phyloP scores from a whole-genome alignment of 2,888 invertebrate species.

The Cheilosia soror region DNA sequence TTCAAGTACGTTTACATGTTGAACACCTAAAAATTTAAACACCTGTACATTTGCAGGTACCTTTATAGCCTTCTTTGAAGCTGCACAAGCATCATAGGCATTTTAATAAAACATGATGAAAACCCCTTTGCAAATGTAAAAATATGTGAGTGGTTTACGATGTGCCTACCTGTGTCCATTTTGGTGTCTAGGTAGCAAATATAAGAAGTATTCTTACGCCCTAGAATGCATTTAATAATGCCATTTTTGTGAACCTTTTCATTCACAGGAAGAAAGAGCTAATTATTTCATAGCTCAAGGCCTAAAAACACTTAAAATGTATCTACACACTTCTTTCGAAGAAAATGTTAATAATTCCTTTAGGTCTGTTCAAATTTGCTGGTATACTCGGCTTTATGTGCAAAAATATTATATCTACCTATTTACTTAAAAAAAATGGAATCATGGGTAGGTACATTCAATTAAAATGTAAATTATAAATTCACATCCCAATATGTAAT shows the following conservation, averaged over 20 bases:
- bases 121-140: slow-evolving; percentile 52
- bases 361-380: slow-evolving; percentile 5
- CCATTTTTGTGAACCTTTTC: slow-evolving; percentile 50
- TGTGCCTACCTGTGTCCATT: slow-evolving; percentile 21
- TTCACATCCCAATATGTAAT: too few species aligned
- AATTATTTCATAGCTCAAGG: slow-evolving; percentile 72
- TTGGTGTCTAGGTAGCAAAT: slow-evolving; percentile 68
- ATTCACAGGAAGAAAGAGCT: slow-evolving; percentile 64
- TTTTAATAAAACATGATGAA: slow-evolving; percentile 46
- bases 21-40: slow-evolving; percentile 61
- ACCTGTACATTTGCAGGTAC: slow-evolving; percentile 44
- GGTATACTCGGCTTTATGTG: not conserved
- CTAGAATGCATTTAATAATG: slow-evolving; percentile 60
- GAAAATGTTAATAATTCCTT: slow-evolving; percentile 65
- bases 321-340: slow-evolving; percentile 41
- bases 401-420: not conserved
- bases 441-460: too few species aligned
- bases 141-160: slow-evolving; percentile 23
- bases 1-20: slow-evolving; percentile 52
- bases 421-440: too few species aligned
- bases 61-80: slow-evolving; percentile 4
- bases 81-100: slow-evolving; percentile 4
- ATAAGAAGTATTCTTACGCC: slow-evolving; percentile 47
- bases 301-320: slow-evolving; percentile 44
- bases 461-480: too few species aligned